Conservation (phyloP, 1,140 invertebrate genomes). For the Helicoverpa zea region DNA sequence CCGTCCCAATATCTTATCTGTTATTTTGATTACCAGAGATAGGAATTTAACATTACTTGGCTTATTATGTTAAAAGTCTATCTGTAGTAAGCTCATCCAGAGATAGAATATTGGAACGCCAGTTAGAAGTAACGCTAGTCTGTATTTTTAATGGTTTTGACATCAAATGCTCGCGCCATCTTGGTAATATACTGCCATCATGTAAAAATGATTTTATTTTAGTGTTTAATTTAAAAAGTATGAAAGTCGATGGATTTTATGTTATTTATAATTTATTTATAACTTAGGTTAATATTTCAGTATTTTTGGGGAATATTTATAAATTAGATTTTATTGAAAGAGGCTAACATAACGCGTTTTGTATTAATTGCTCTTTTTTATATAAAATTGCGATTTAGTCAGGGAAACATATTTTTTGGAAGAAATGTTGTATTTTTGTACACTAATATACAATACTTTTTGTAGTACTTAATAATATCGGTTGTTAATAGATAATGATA, state of each 20-base stretch:
- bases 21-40: too few relatives aligned
- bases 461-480: too few relatives aligned
- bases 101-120: not conserved
- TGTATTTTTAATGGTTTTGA: not conserved
- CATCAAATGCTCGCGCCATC: slow-evolving; percentile 6
- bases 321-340: not conserved
- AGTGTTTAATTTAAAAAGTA: not conserved
- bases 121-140: not conserved
- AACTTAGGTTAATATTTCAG: not conserved
- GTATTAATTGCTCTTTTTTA: not conserved
- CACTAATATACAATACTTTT: not conserved
- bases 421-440: slow-evolving; percentile 15
- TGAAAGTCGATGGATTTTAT: not conserved
- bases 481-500: too few relatives aligned
- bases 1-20: too few relatives aligned
- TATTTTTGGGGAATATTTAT: not conserved
- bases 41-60: too few relatives aligned
- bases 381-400: not conserved
- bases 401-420: not conserved
- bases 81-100: too few relatives aligned
- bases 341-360: not conserved
- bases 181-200: not conserved
- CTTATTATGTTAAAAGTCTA: too few relatives aligned
- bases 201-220: slow-evolving; percentile 17
- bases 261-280: slow-evolving; percentile 16